Evolutionary conservation across 2,888 invertebrate species (phyloP).

Genomic region (Spodoptera exigua): DNA sequence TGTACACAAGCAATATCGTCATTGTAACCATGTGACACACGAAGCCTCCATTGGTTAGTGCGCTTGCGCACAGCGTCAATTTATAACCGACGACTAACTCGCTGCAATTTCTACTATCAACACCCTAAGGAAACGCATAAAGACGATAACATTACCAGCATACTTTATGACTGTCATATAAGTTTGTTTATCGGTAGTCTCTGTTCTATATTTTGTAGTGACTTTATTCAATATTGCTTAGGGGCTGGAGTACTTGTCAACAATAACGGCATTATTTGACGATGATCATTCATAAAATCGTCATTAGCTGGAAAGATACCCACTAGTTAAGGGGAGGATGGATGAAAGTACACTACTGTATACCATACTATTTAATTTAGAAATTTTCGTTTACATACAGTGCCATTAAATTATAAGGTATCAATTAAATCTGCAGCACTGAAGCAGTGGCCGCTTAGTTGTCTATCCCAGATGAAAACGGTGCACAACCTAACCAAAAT

Average conservation of each 20-base stretch:
- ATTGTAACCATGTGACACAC: conserved; percentile 49
- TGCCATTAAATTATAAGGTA: conserved; percentile 19
- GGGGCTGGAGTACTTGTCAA: too few species aligned
- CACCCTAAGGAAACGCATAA: conserved; percentile 39
- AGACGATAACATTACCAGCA: conserved; percentile 7
- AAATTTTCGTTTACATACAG: background rate
- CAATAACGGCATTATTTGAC: too few species aligned
- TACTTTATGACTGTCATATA: conserved; percentile 26
- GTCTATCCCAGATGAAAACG: conserved; percentile 31
- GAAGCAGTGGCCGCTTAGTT: conserved; percentile 23
- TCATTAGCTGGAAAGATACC: too few species aligned
- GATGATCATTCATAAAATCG: too few species aligned
- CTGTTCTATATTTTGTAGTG: background rate
- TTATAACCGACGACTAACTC: conserved; percentile 38
- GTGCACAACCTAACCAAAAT: conserved; percentile 23
- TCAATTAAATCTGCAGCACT: conserved; percentile 19
- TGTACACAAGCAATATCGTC: conserved; percentile 36
- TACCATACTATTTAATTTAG: conserved; percentile 1
- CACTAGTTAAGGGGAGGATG: too few species aligned
- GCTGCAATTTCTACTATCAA: conserved; percentile 48
- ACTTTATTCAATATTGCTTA: too few species aligned
- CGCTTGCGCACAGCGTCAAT: conserved; percentile 38
- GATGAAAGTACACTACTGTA: background rate
- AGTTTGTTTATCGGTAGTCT: conserved; percentile 5
- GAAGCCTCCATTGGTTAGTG: conserved; percentile 42